Conservation (phyloP, 2,888 invertebrate species). For the Sturmia bella region DNA sequence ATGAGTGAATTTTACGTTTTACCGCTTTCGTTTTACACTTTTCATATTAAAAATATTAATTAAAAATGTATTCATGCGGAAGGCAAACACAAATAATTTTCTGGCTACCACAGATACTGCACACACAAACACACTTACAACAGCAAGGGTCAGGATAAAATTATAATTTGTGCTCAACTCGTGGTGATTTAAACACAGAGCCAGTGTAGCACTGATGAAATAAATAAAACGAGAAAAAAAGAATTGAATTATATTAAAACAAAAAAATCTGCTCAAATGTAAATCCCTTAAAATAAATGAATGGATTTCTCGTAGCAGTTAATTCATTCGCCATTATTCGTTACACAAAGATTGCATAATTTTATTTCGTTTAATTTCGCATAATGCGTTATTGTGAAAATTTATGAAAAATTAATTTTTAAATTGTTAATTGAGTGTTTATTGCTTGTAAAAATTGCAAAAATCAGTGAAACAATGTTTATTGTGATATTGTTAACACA, state of each 20-base stretch:
- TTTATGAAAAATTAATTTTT: conserved; percentile 79
- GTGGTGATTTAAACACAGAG: conserved; percentile 9
- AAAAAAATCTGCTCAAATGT: conserved; percentile 32
- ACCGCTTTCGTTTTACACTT: conserved; percentile 32
- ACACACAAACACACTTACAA: conserved; percentile 10
- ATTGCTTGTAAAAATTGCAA: conserved; percentile 75
- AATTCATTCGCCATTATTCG: conserved; percentile 34
- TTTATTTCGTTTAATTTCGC: conserved; percentile 42
- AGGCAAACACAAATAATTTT: conserved; percentile 17
- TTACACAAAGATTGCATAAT: conserved; percentile 33
- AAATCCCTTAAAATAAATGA: conserved; percentile 46
- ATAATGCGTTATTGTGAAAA: conserved; percentile 69
- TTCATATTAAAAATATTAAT: conserved; percentile 57
- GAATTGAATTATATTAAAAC: conserved; percentile 1
- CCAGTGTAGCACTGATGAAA: conserved; percentile 13
- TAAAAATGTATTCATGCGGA: conserved; percentile 57
- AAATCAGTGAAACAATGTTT: conserved; percentile 61
- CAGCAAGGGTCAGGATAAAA: conserved; percentile 32
- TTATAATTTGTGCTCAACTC: conserved; percentile 35
- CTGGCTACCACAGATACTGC: background rate
- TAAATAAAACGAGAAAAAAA: conserved; percentile 29
- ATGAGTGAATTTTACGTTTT: conserved; percentile 15
- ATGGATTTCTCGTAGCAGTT: conserved; percentile 13
- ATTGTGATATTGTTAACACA: conserved; percentile 67
- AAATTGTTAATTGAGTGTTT: conserved; percentile 81